A percentile compares a stretch with the other conserved stretches of the same genome.
These are phyloP conservation scores for Notamacropus eugenii DNA, from an alignment of 2,797 vertebrate species.

Conservation along the genomic window DNA sequence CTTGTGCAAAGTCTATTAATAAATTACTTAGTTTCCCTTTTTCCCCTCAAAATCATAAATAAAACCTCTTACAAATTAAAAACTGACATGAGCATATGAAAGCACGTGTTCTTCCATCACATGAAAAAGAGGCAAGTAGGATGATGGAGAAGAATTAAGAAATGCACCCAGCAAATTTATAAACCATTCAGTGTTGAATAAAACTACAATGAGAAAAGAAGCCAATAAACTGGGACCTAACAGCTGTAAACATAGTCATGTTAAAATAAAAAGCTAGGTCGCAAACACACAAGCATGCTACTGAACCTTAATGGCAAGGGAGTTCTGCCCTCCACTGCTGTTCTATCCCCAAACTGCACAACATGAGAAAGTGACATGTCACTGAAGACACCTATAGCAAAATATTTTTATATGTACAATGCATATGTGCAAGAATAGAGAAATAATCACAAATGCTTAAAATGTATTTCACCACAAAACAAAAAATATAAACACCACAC, in stretches of 20 bases:
- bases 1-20: constrained; percentile 63
- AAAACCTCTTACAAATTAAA: constrained; percentile 60
- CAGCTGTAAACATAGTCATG: constrained; percentile 79
- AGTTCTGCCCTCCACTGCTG: constrained; percentile 34
- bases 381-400: constrained; percentile 33
- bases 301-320: constrained; percentile 72
- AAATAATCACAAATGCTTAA: constrained; percentile 63
- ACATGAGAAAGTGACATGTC: constrained; percentile 49
- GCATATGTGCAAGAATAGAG: constrained; percentile 40
- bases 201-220: constrained; percentile 47
- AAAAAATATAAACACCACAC: constrained; percentile 47
- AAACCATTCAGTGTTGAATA: constrained; percentile 70
- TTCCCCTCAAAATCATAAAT: constrained; percentile 57
- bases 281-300: constrained; percentile 69
- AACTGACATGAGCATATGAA: constrained; percentile 72
- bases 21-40: constrained; percentile 62
- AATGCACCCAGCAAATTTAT: constrained; percentile 65
- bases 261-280: constrained; percentile 81
- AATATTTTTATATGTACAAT: neutral
- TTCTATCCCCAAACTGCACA: constrained; percentile 41
- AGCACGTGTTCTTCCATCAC: constrained; percentile 64
- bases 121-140: constrained; percentile 58
- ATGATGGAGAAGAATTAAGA: constrained; percentile 47
- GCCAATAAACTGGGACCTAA: constrained; percentile 69
- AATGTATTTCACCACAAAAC: constrained; percentile 75